Base-by-base conservation (phyloP, 2,888 invertebrate genomes). In the Harmothoe impar region DNA sequence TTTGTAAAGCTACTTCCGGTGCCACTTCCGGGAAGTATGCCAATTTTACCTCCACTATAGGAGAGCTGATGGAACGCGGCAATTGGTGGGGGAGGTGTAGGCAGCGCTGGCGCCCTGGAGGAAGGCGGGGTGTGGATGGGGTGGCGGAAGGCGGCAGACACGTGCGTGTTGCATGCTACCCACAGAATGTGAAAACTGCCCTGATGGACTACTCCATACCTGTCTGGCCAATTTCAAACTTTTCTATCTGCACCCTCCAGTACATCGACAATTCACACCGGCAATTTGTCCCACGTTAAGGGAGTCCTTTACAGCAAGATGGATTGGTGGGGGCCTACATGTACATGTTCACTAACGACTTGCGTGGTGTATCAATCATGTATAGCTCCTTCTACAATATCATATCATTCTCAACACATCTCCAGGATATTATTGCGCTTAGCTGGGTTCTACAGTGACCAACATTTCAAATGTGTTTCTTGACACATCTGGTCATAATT, bases 21-120 rank as follows among this genome's bases (percentile, higher is more conserved):
- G 25, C 29, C 72, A 72, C 72, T 72, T 72, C 72, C 72, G 72
- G 72, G 29, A 72, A 72, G 72, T 72, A 25, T 72, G 72, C 72
- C 72, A 72, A 72, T 72, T 72, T 72, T n/a, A 62, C 72, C 72
- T 72, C 29, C 29, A 29, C 72, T 72, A 29, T 29, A 72, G 72
- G 72, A 25, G 72, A 25, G 72, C 29, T 29, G 72, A 72, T 72
- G 72, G 72, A 29, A 29, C 25, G 17, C 72, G 25, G 0, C 72
- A 72, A 72, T 72, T 72, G 72, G 29, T 25, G 25, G 17, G 72
- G 25, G 25, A 72, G 72, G 72, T 72, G n/a, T 20, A n/a, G 72
- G 72, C 72, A 25, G 72, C 10, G 3, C 29, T 72, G 72, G 72
- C 15, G 31, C 15, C n/a, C 5, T 3, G 29, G 29, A 29, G 72